Percentiles rank a stretch among this genome's conserved stretches.
Evolutionary conservation across 2,113 vertebrate species (phyloP).

Genomic region (Leptosomus discolor): DNA sequence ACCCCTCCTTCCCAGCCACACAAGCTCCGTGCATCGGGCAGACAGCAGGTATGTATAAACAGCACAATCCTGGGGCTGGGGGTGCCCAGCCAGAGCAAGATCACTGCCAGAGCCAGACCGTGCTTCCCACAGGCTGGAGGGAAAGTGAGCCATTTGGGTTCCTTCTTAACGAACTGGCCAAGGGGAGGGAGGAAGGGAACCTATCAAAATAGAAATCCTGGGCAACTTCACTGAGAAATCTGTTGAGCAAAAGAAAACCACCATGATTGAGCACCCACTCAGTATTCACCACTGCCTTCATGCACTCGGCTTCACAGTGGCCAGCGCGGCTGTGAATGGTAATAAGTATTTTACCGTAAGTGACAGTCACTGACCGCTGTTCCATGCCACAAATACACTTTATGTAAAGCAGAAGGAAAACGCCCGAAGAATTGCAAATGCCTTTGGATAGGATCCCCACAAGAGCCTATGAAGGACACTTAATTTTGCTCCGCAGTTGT

Average conservation of each 20-base stretch:
- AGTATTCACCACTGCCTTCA: not conserved
- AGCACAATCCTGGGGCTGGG: no score
- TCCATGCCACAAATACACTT: not conserved
- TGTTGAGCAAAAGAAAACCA: not conserved
- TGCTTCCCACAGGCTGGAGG: not conserved
- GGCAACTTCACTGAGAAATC: not conserved
- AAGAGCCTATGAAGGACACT: not conserved
- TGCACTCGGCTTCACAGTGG: accelerated
- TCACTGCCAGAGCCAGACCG: accelerated
- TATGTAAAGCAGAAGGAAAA: not conserved
- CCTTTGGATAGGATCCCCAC: not conserved
- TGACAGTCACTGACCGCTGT: not conserved
- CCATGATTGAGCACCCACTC: accelerated
- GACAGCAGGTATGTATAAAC: no score
- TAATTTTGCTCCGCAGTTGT: not conserved
- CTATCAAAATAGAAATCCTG: not conserved
- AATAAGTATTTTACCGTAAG: accelerated
- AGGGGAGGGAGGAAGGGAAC: not conserved
- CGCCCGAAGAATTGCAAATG: not conserved
- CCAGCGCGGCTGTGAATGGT: accelerated
- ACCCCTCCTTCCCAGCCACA: no score
- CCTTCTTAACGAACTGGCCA: not conserved
- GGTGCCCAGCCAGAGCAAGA: not conserved
- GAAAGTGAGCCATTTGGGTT: accelerated
- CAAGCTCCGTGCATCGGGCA: accelerated